These are phyloP conservation scores for Euphydryas editha DNA, from an alignment of 2,888 invertebrate species.

Conservation along the genomic window DNA sequence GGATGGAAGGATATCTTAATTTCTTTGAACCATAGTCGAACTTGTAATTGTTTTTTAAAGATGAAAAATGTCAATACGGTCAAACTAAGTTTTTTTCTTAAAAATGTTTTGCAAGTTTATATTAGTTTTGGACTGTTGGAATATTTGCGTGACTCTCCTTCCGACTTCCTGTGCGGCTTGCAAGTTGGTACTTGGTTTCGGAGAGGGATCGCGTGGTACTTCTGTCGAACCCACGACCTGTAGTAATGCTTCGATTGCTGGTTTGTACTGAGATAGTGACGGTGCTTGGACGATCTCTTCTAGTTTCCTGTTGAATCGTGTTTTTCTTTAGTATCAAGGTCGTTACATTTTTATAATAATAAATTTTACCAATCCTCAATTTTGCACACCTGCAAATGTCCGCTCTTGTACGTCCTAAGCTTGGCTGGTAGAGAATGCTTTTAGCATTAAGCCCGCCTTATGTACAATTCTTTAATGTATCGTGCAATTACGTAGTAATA, in stretches of 20 bases:
- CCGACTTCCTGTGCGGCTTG: constrained; percentile 76
- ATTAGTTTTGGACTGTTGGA: constrained; percentile 76
- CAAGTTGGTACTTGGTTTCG: constrained; percentile 58
- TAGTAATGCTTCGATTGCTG: constrained; percentile 70
- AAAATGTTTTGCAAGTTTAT: constrained; percentile 79
- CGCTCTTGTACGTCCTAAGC: no score
- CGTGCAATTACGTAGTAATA: no score
- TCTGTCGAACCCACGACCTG: constrained; percentile 57
- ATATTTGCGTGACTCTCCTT: constrained; percentile 75
- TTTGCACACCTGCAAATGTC: no score
- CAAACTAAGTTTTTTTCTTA: constrained; percentile 74
- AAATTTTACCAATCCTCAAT: no score
- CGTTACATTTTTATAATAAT: no score
- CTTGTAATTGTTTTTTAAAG: no score
- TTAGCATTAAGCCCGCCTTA: no score
- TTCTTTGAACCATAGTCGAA: no score
- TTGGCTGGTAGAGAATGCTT: no score
- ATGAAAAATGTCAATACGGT: background rate
- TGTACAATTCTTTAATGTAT: no score
- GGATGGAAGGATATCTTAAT: no score
- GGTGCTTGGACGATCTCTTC: constrained; percentile 71
- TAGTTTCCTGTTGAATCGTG: constrained; percentile 60
- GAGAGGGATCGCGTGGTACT: constrained; percentile 46
- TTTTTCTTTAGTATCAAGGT: background rate
- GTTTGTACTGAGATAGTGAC: constrained; percentile 64